Evolutionary conservation across 2,113 vertebrate genomes (phyloP).

Genomic region (Corythaixoides concolor): DNA sequence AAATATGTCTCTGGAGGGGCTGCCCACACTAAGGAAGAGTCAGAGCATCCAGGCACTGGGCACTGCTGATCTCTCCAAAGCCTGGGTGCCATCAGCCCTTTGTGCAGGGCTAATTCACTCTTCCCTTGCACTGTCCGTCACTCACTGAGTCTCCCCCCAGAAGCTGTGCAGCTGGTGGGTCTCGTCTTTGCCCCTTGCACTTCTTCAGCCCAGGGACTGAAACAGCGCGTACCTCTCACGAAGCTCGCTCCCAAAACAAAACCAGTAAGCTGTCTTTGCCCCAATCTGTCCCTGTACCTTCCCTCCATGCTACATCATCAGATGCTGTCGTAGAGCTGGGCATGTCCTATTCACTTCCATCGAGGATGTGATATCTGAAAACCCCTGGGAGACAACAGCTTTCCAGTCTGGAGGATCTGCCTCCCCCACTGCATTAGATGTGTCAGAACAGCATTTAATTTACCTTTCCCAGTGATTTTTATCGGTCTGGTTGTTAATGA

Average conservation of each 20-base stretch:
- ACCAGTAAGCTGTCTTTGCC: neutral
- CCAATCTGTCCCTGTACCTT: neutral
- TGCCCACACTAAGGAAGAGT: neutral
- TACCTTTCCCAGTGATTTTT: slow-evolving; percentile 54
- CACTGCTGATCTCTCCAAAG: neutral
- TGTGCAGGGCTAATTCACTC: neutral
- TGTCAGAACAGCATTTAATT: slow-evolving; percentile 55
- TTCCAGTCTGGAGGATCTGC: slow-evolving; percentile 26
- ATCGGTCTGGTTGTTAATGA: slow-evolving; percentile 35
- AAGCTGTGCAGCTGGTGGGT: neutral
- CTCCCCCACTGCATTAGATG: slow-evolving; percentile 32
- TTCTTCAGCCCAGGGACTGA: neutral
- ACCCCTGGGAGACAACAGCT: slow-evolving; percentile 5
- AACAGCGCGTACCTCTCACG: neutral
- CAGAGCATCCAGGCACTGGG: neutral
- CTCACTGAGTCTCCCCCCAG: neutral
- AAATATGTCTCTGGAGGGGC: neutral
- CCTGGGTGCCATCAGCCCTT: neutral
- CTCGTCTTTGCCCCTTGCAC: neutral
- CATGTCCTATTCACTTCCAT: slow-evolving; percentile 15
- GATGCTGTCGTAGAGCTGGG: neutral
- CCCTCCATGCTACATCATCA: neutral
- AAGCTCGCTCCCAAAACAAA: slow-evolving; percentile 4
- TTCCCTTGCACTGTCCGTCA: neutral
- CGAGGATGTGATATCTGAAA: slow-evolving; percentile 5